phyloP scores from a whole-genome alignment of 1,140 invertebrate genomes.

The Caenorhabditis remanei region DNA sequence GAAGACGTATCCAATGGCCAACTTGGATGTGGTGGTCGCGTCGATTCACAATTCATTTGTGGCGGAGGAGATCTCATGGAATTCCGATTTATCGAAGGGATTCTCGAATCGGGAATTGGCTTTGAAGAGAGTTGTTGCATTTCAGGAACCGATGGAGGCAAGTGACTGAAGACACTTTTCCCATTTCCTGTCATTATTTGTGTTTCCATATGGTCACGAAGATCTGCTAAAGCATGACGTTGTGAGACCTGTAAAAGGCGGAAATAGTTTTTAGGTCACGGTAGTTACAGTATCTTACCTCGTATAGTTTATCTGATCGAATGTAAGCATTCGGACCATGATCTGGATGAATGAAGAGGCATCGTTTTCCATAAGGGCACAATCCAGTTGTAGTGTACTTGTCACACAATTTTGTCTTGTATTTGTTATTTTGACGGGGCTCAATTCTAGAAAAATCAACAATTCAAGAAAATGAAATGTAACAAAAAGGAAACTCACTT shows the following conservation, averaged over 20 bases:
- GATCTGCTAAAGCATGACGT: conserved; percentile 48
- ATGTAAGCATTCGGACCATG: conserved; percentile 62
- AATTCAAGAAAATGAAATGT: conserved; percentile 2
- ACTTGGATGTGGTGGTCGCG: conserved; percentile 52
- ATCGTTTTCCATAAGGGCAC: conserved; percentile 73
- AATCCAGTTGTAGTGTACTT: conserved; percentile 75
- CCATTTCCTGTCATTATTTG: conserved; percentile 4
- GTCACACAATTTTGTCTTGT: conserved; percentile 76
- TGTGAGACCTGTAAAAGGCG: conserved; percentile 49
- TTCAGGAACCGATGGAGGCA: not conserved
- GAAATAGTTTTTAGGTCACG: not conserved
- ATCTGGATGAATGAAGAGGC: conserved; percentile 74
- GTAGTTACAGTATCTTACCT: conserved; percentile 13
- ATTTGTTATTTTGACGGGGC: conserved; percentile 70
- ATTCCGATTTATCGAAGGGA: not conserved
- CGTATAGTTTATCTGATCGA: conserved; percentile 59
- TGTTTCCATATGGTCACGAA: conserved; percentile 15
- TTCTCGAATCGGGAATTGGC: not conserved
- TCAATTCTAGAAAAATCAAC: not conserved
- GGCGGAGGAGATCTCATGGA: not conserved
- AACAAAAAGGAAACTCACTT: conserved; percentile 61
- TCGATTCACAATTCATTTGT: conserved; percentile 3
- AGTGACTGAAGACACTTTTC: not conserved
- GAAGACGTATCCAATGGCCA: conserved; percentile 61
- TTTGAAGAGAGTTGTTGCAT: not conserved